Percentiles rank a stretch among this genome's conserved stretches.
Conservation (phyloP, 2,888 invertebrate genomes). For the Polyommatus iphigenia region DNA sequence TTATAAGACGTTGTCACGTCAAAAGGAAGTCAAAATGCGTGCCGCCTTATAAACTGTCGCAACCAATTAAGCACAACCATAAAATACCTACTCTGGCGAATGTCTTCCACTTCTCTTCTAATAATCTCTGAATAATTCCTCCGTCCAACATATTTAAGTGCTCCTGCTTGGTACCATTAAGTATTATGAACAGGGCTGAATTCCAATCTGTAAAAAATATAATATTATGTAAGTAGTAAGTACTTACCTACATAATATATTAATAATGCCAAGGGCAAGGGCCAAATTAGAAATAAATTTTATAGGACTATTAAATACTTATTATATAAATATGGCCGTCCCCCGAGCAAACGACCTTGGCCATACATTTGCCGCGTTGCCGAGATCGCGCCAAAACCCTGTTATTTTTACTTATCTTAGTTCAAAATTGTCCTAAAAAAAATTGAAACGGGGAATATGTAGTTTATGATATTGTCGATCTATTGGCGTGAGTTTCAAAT, state of each 20-base stretch:
- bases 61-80: not conserved
- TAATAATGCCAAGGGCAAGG: too few species aligned
- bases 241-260: too few species aligned
- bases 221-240: not conserved
- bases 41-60: not conserved
- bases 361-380: too few species aligned
- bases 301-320: not conserved
- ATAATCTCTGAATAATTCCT: constrained; percentile 96
- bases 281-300: not conserved
- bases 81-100: constrained; percentile 89
- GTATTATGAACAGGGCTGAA: constrained; percentile 97
- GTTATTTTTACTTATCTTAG: too few species aligned
- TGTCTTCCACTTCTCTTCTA: constrained; percentile 99
- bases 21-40: not conserved
- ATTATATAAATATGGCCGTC: too few species aligned
- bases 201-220: constrained; percentile 91
- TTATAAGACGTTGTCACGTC: too few species aligned
- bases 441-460: too few species aligned
- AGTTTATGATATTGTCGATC: too few species aligned
- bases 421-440: too few species aligned
- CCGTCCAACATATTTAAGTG: constrained; percentile 99
- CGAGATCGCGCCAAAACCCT: too few species aligned
- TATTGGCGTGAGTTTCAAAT: too few species aligned
- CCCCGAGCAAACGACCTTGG: too few species aligned
- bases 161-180: constrained; percentile 98